A percentile compares a stretch with the other conserved stretches of the same genome.
Evolutionary conservation across 2,888 invertebrate genomes (phyloP).

Genomic region (Cybosia mesomella): DNA sequence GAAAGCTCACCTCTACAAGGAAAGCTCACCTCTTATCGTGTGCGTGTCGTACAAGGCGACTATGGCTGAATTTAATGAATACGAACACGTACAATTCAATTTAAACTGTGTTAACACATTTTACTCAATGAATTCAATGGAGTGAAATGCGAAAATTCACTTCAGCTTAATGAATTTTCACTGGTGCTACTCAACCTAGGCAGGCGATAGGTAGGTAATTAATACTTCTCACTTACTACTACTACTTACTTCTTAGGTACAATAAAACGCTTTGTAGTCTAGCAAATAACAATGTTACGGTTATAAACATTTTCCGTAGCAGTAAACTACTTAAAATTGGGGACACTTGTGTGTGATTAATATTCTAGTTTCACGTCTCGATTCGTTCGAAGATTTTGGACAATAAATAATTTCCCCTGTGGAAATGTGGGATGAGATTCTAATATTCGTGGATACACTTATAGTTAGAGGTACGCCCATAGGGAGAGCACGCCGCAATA

Average conservation of each 20-base stretch:
- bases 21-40: background rate
- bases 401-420: background rate
- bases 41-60: background rate
- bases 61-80: background rate
- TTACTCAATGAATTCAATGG: background rate
- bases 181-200: no score
- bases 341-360: slow-evolving; percentile 21
- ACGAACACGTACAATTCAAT: background rate
- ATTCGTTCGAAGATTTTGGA: background rate
- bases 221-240: no score
- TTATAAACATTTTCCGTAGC: slow-evolving; percentile 31
- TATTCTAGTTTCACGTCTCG: background rate
- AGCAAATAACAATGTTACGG: background rate
- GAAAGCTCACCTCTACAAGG: no score
- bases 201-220: no score
- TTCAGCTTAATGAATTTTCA: background rate
- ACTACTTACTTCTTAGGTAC: background rate
- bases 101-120: background rate
- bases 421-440: background rate
- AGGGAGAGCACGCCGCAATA: no score
- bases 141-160: background rate
- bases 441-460: no score
- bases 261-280: background rate
- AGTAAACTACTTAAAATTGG: slow-evolving; percentile 38
- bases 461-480: no score